These are phyloP conservation scores for Anser brachyrhynchus DNA, from an alignment of 2,113 vertebrate genomes.

Conservation along the genomic window DNA sequence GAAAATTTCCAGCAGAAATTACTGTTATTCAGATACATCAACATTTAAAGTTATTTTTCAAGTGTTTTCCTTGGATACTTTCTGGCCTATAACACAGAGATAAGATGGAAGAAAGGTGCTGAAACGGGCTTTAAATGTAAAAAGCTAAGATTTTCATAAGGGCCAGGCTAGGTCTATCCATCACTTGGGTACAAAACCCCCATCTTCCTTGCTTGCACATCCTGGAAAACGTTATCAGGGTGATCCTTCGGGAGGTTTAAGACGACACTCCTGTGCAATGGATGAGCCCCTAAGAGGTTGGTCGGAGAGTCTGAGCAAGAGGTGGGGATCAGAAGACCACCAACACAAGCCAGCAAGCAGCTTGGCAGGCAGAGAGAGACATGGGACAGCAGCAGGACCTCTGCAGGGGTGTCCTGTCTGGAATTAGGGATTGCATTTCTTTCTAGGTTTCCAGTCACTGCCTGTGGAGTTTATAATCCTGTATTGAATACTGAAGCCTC, in stretches of 20 bases:
- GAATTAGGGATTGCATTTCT: neutral
- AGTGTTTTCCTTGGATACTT: neutral
- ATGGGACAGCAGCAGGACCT: neutral
- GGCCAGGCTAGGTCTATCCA: neutral
- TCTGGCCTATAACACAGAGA: neutral
- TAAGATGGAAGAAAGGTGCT: neutral
- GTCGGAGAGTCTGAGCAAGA: neutral
- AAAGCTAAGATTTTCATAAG: neutral
- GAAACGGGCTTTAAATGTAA: neutral
- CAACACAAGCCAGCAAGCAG: neutral
- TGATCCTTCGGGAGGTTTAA: neutral
- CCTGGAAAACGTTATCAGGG: neutral
- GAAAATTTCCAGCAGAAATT: neutral
- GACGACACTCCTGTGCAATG: neutral
- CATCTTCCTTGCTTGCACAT: neutral
- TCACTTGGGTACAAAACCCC: neutral
- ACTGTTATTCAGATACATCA: neutral
- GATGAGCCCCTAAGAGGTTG: neutral
- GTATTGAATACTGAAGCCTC: neutral
- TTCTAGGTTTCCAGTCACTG: neutral
- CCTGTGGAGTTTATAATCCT: neutral
- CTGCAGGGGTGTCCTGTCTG: neutral
- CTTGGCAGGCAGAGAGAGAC: neutral
- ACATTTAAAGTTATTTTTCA: neutral
- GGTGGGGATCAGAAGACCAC: neutral